Percentiles rank a stretch among this genome's conserved stretches.
These are phyloP conservation scores for Sylvia borin DNA, from an alignment of 2,797 vertebrate genomes.

Conservation along the genomic window DNA sequence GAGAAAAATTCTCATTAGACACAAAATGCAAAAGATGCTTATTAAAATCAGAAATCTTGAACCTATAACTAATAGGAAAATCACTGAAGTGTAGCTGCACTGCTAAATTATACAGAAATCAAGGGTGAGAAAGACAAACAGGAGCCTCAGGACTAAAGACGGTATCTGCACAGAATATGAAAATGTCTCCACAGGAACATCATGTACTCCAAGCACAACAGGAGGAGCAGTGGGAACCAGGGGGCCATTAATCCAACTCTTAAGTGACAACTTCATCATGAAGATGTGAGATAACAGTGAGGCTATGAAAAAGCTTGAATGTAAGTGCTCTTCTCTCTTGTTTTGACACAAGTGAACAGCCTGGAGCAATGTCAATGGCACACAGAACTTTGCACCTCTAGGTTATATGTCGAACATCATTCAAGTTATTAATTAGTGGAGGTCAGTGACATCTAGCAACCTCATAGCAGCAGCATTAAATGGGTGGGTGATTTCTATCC, in stretches of 20 bases:
- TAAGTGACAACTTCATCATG: background rate
- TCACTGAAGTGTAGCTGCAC: background rate
- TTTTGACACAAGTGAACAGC: background rate
- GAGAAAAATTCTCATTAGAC: conserved; percentile 1
- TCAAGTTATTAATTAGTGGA: background rate
- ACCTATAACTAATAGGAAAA: background rate
- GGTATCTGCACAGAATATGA: background rate
- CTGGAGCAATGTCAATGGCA: background rate
- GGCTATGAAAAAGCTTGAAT: background rate
- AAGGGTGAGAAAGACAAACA: background rate
- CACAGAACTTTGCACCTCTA: background rate
- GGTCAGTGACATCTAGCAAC: background rate
- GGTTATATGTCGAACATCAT: background rate
- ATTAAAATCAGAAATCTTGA: conserved; percentile 9
- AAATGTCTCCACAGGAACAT: background rate
- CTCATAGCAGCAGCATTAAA: background rate
- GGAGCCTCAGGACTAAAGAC: background rate
- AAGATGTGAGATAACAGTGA: background rate
- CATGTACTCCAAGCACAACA: background rate
- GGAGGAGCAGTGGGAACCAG: background rate
- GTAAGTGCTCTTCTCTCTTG: background rate
- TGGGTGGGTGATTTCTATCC: background rate
- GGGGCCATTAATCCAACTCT: background rate
- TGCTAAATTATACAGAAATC: background rate
- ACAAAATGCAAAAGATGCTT: background rate